phyloP scores from a whole-genome alignment of 2,888 invertebrate species.

The Aphelenchoides bicaudatus region DNA sequence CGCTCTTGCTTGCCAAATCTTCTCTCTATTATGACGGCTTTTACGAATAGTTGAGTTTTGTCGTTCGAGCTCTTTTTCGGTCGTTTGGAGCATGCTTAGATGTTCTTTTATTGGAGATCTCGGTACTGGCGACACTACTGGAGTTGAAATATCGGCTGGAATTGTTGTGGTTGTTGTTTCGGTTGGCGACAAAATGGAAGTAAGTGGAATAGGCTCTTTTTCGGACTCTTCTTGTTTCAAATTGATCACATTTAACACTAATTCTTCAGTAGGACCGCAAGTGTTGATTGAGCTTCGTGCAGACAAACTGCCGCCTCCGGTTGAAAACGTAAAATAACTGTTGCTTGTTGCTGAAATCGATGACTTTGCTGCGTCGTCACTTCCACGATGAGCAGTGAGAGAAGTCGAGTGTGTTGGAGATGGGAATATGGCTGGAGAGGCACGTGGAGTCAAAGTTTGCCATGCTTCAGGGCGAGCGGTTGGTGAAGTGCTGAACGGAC shows the following conservation, averaged over 20 bases:
- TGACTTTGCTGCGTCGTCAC: too few species aligned
- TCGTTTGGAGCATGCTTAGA: too few species aligned
- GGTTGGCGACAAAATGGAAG: background rate
- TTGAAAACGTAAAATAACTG: slow-evolving; percentile 7
- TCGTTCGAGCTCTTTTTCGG: background rate
- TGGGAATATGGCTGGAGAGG: background rate
- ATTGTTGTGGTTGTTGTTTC: slow-evolving; percentile 5
- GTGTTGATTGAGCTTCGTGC: background rate
- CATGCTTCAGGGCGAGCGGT: background rate
- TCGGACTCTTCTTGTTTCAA: too few species aligned
- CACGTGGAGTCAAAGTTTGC: background rate
- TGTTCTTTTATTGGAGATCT: too few species aligned
- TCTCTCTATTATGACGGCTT: slow-evolving; percentile 5
- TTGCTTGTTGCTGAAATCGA: background rate
- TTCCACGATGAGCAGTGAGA: too few species aligned
- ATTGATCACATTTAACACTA: background rate
- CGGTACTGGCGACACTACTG: slow-evolving; percentile 3
- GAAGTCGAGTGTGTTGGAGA: background rate
- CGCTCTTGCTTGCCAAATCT: slow-evolving; percentile 21
- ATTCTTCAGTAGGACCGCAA: background rate
- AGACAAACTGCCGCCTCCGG: background rate
- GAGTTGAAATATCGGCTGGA: background rate
- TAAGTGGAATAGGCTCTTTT: too few species aligned
- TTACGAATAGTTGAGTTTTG: slow-evolving; percentile 6
- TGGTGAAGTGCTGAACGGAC: slow-evolving; percentile 11